A percentile compares a stretch with the other conserved stretches of the same genome.
Conservation (phyloP, 2,888 invertebrate genomes). For the Harpalus rufipes region DNA sequence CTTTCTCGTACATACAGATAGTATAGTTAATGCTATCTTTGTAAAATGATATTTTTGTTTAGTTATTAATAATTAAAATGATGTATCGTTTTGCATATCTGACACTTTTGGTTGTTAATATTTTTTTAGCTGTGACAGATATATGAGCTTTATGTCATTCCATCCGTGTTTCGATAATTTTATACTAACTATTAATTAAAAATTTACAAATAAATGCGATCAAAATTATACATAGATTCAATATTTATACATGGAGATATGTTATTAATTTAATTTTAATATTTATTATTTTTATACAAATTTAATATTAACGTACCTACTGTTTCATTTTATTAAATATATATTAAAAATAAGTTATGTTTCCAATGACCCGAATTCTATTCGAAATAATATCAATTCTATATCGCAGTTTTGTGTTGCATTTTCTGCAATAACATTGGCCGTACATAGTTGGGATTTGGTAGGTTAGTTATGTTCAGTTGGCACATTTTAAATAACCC, state of each 20-base stretch:
- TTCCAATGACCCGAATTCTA: too few species aligned
- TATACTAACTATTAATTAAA: constrained; percentile 23
- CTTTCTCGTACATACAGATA: background rate
- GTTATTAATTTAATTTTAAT: background rate
- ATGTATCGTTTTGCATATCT: constrained; percentile 46
- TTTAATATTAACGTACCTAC: background rate
- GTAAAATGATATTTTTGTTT: constrained; percentile 28
- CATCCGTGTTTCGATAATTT: constrained; percentile 29
- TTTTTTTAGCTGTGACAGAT: constrained; percentile 39
- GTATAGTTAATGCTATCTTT: background rate
- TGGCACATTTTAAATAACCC: too few species aligned
- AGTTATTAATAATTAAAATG: constrained; percentile 51
- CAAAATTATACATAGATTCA: background rate
- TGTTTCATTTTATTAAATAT: background rate
- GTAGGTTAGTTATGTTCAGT: too few species aligned
- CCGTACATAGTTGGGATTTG: too few species aligned
- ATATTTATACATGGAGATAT: background rate
- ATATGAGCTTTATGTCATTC: constrained; percentile 41
- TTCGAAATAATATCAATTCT: too few species aligned
- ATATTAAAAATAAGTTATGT: background rate
- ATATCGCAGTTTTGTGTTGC: too few species aligned
- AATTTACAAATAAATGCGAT: constrained; percentile 9
- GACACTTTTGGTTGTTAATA: constrained; percentile 11
- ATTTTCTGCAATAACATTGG: too few species aligned
- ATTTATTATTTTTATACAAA: constrained; percentile 1